Percentiles rank a stretch among this genome's conserved stretches.
phyloP scores from a whole-genome alignment of 92 coral and sea anemone genomes.

The Zoanthus gigantus region DNA sequence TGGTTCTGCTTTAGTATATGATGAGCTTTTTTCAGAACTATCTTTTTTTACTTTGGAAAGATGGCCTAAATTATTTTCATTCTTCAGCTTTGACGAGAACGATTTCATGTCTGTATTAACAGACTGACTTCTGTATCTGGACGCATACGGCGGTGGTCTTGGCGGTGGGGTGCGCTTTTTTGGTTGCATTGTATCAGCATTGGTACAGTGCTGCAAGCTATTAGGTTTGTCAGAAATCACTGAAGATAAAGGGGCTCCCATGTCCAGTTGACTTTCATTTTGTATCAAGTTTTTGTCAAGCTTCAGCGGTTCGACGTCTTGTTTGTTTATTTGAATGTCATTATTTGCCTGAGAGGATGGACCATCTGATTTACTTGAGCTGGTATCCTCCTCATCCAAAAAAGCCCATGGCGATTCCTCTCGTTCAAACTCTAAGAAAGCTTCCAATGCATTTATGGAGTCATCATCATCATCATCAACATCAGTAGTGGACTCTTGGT shows the following conservation, averaged over 20 bases:
- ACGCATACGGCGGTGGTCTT: conserved; percentile 36
- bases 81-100: background rate
- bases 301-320: background rate
- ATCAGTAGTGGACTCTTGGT: background rate
- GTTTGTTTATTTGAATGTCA: background rate
- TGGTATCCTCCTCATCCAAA: conserved; percentile 38
- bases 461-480: conserved; percentile 22
- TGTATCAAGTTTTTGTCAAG: background rate
- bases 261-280: background rate
- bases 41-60: background rate
- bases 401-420: conserved; percentile 47
- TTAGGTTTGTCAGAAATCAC: background rate
- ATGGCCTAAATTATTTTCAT: background rate
- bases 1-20: conserved; percentile 49
- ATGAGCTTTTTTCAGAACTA: conserved; percentile 17
- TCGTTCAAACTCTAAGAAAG: conserved; percentile 44
- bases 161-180: conserved; percentile 41
- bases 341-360: background rate
- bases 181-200: background rate
- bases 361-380: conserved; percentile 32
- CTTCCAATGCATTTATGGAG: conserved; percentile 17
- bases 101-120: background rate
- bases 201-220: background rate
- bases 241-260: background rate
- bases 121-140: conserved; percentile 2